phyloP scores from a whole-genome alignment of 1,140 invertebrate species.

The Brachionus paranguensis region DNA sequence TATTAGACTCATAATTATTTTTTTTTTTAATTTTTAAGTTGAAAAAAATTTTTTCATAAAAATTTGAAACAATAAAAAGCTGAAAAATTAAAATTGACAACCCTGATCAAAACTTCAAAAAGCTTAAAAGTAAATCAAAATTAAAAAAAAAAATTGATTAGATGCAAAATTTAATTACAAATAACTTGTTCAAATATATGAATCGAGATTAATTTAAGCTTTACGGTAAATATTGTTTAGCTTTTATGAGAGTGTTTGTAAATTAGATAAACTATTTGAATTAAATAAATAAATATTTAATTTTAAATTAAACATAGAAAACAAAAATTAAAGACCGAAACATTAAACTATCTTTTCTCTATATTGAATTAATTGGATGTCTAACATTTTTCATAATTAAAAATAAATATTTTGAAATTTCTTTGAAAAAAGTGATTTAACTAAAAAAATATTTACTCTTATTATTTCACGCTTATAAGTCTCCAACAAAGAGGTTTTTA shows the following conservation, averaged over 20 bases:
- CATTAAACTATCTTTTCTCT: no score
- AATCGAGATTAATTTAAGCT: background rate
- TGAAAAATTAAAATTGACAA: no score
- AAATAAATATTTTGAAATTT: no score
- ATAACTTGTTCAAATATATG: background rate
- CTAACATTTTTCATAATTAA: no score
- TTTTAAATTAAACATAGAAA: background rate
- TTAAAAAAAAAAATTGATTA: background rate
- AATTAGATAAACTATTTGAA: background rate
- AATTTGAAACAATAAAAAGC: no score
- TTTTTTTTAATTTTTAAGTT: background rate
- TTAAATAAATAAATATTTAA: conserved; percentile 3
- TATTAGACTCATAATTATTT: background rate
- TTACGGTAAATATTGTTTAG: background rate
- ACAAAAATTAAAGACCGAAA: background rate
- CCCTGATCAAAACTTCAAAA: background rate
- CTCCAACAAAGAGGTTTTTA: conserved; percentile 81
- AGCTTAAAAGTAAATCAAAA: background rate
- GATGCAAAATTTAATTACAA: background rate
- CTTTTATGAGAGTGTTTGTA: background rate
- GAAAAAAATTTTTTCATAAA: no score
- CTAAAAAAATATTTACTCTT: conserved; percentile 47
- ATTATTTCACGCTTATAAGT: conserved; percentile 82
- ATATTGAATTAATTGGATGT: no score
- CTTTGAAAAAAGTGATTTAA: no score